A percentile compares a stretch with the other conserved stretches of the same genome.
Evolutionary conservation across 2,888 invertebrate species (phyloP).

Genomic region (Incurvaria masculella): DNA sequence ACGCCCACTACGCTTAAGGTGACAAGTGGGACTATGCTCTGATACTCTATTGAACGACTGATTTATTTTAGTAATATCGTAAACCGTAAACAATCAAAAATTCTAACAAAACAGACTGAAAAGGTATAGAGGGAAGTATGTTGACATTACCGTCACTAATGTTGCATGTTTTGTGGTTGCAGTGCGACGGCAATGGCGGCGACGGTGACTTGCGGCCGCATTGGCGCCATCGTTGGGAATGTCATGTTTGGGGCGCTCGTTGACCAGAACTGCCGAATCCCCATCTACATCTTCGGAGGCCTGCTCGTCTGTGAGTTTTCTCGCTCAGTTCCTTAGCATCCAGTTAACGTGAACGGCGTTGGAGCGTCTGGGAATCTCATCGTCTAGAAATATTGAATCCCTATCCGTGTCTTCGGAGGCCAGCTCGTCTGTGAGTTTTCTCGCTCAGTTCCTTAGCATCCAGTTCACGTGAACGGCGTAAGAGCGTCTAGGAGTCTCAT

Average conservation of each 20-base stretch:
- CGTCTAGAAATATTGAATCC: constrained; percentile 54
- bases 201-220: constrained; percentile 56
- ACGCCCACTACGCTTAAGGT: no score
- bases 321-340: no score
- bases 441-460: no score
- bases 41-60: no score
- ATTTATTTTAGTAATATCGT: no score
- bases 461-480: no score
- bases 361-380: constrained; percentile 56
- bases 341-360: no score
- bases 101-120: no score
- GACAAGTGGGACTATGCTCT: no score
- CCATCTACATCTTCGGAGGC: constrained; percentile 57
- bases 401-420: constrained; percentile 57
- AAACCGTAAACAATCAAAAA: no score
- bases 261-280: constrained; percentile 54
- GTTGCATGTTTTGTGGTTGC: constrained; percentile 16
- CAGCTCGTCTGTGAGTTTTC: constrained; percentile 51
- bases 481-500: constrained; percentile 56
- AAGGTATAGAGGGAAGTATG: no score
- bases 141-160: no score
- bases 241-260: constrained; percentile 56
- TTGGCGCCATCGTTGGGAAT: constrained; percentile 60
- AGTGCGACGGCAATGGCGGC: constrained; percentile 59
- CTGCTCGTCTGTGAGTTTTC: constrained; percentile 51